Conservation (phyloP, 2,888 invertebrate genomes). For the Neria commutata region DNA sequence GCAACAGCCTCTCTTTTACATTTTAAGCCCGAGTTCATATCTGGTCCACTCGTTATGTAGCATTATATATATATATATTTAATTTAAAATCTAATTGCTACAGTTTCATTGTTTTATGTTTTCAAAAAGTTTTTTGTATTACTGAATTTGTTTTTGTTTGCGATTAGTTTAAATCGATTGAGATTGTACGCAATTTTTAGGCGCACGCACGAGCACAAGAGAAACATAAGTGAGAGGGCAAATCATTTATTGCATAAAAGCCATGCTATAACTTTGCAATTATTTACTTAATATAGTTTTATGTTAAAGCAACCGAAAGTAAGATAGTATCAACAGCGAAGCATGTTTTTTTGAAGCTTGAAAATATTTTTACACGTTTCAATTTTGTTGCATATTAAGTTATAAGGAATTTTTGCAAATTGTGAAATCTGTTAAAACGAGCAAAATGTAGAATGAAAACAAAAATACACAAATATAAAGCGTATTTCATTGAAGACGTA, state of each 20-base stretch:
- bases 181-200: too few relatives aligned
- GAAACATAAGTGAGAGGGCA: too few relatives aligned
- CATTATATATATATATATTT: slow-evolving; percentile 8
- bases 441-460: neutral
- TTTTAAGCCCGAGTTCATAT: slow-evolving; percentile 31
- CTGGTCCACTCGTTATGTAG: slow-evolving; percentile 25
- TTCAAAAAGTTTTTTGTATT: neutral
- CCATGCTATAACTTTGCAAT: too few relatives aligned
- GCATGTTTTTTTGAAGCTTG: neutral
- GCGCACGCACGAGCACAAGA: too few relatives aligned
- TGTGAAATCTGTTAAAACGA: neutral
- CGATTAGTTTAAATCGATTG: too few relatives aligned
- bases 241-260: too few relatives aligned
- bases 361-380: neutral
- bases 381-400: slow-evolving; percentile 4
- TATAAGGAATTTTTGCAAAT: slow-evolving; percentile 5
- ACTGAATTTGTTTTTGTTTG: too few relatives aligned
- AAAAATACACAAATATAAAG: neutral
- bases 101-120: slow-evolving; percentile 5
- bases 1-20: slow-evolving; percentile 9
- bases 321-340: slow-evolving; percentile 19
- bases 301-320: neutral
- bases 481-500: too few relatives aligned
- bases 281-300: slow-evolving; percentile 1
- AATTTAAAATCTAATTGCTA: too few relatives aligned